Evolutionary conservation across 2,113 vertebrate genomes (phyloP).

Genomic region (Channa argus): DNA sequence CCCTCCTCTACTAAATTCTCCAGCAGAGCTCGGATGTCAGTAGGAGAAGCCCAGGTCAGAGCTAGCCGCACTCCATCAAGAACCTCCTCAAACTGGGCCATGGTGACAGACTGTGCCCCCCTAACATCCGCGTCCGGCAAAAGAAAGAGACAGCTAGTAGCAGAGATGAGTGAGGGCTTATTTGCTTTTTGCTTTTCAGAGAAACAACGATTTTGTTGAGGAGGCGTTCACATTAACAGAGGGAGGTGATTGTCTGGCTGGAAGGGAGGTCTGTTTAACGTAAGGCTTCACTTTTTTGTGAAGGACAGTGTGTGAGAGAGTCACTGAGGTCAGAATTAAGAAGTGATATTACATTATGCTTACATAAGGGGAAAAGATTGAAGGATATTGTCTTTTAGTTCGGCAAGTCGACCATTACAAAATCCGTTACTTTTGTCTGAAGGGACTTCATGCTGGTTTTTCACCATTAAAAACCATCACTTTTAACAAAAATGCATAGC

Average conservation of each 20-base stretch:
- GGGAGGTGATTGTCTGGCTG: constrained; percentile 27
- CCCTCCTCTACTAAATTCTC: constrained; percentile 73
- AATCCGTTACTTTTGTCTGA: neutral
- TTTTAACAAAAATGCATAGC: neutral
- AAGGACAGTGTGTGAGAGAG: neutral
- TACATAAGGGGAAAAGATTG: neutral
- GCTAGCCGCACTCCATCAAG: constrained; percentile 72
- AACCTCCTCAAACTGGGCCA: constrained; percentile 84
- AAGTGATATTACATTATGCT: neutral
- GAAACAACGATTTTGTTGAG: constrained; percentile 10
- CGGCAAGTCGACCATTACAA: neutral
- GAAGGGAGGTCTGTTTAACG: neutral
- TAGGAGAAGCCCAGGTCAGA: constrained; percentile 61
- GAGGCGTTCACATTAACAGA: constrained; percentile 26
- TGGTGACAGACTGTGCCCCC: constrained; percentile 17
- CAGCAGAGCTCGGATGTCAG: constrained; percentile 71
- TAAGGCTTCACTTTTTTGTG: neutral
- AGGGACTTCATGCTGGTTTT: no score
- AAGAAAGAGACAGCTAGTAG: neutral
- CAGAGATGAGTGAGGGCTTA: neutral
- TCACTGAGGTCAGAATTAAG: neutral
- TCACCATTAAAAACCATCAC: no score
- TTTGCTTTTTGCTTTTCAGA: neutral
- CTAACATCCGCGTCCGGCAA: neutral
- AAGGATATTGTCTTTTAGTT: neutral